Percentiles rank a stretch among this genome's conserved stretches.
phyloP scores from a whole-genome alignment of 2,797 vertebrate genomes.

The Xenopus petersii region DNA sequence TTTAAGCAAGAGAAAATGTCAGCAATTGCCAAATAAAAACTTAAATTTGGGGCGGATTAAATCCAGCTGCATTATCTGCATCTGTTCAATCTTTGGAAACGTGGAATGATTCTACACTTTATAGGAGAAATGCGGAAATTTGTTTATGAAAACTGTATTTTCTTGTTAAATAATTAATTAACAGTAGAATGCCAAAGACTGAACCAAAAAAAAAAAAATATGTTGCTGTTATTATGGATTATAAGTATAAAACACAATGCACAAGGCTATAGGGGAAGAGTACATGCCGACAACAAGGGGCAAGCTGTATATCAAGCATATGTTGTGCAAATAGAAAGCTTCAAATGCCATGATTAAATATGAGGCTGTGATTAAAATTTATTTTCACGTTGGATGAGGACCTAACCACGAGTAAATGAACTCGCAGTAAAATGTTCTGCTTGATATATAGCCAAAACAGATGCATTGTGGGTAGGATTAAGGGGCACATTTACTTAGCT shows the following conservation, averaged over 20 bases:
- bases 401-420: neutral
- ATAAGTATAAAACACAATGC: neutral
- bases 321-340: neutral
- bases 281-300: constrained; percentile 10
- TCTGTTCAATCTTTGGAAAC: neutral
- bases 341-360: neutral
- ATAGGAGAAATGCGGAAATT: neutral
- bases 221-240: neutral
- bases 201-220: neutral
- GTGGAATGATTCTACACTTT: constrained; percentile 5
- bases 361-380: too few relatives aligned
- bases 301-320: constrained; percentile 27
- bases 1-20: constrained; percentile 22
- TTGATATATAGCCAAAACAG: constrained; percentile 14
- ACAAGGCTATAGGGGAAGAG: neutral
- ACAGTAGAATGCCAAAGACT: neutral
- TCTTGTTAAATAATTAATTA: neutral
- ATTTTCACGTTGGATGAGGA: neutral
- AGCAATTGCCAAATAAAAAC: neutral
- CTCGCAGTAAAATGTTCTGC: neutral
- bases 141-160: neutral
- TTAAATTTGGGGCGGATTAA: too few relatives aligned
- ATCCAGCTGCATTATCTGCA: neutral
- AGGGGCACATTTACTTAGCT: too few relatives aligned
- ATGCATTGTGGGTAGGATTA: neutral